phyloP scores from a whole-genome alignment of 1,140 invertebrate genomes.

The Nephila pilipes region DNA sequence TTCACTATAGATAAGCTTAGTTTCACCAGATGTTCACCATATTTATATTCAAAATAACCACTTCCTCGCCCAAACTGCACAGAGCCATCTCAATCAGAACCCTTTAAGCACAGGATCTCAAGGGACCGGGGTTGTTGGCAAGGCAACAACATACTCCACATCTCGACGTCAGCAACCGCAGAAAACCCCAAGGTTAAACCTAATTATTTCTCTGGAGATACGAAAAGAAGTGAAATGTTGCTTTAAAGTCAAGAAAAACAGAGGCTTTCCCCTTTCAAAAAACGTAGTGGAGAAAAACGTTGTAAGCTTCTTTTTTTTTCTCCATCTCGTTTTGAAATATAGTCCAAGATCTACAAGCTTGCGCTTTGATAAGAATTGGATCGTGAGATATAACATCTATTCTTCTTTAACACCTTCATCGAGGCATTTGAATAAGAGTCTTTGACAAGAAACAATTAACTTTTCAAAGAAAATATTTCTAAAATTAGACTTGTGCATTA shows the following conservation, averaged over 20 bases:
- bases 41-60: constrained; percentile 52
- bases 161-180: neutral
- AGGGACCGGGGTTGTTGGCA: neutral
- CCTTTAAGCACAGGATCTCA: neutral
- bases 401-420: neutral
- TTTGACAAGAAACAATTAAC: no score
- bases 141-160: neutral
- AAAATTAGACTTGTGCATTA: no score
- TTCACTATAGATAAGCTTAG: neutral
- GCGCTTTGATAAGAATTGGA: neutral
- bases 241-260: constrained; percentile 16
- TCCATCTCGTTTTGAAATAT: neutral
- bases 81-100: neutral
- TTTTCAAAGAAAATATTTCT: no score
- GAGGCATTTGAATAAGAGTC: neutral
- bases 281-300: neutral
- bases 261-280: neutral
- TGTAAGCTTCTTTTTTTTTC: neutral
- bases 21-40: constrained; percentile 9
- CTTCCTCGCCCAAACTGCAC: neutral
- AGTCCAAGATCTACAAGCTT: neutral
- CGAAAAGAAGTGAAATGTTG: constrained; percentile 6
- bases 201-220: constrained; percentile 26
- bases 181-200: neutral
- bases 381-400: neutral